Percentiles rank a stretch among this genome's conserved stretches.
phyloP scores from a whole-genome alignment of 2,113 vertebrate species.

The Grus americana region DNA sequence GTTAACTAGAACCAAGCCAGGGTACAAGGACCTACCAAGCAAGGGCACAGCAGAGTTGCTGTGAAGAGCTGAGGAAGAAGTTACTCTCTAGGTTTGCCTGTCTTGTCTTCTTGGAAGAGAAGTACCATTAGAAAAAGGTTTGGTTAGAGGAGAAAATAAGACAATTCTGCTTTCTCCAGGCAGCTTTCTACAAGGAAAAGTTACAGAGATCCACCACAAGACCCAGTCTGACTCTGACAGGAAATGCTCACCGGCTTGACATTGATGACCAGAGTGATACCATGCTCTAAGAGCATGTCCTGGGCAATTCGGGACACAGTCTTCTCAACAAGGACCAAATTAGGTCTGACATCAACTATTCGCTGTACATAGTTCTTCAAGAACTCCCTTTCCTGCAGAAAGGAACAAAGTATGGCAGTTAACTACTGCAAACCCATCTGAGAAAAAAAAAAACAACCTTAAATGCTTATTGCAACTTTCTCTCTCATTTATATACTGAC shows the following conservation, averaged over 20 bases:
- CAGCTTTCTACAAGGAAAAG: background rate
- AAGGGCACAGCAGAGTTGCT: background rate
- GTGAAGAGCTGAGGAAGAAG: background rate
- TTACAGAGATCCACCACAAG: background rate
- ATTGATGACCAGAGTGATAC: constrained; percentile 95
- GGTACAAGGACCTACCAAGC: background rate
- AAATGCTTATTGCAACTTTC: background rate
- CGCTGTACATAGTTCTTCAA: constrained; percentile 97
- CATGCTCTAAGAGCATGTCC: constrained; percentile 96
- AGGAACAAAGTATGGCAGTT: background rate
- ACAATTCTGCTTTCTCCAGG: background rate
- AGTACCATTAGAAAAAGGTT: background rate
- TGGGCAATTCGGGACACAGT: constrained; percentile 97
- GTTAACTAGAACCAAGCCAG: background rate
- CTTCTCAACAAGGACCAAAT: constrained; percentile 95
- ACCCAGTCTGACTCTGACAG: background rate
- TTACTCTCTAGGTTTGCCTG: background rate
- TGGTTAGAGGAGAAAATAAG: background rate
- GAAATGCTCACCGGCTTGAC: constrained; percentile 89
- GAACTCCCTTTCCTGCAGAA: constrained; percentile 91
- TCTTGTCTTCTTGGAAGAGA: background rate
- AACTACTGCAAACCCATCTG: background rate
- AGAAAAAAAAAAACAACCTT: background rate
- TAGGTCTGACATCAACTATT: constrained; percentile 94
- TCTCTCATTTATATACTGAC: background rate